Evolutionary conservation across 2,888 invertebrate genomes (phyloP).

Genomic region (Tetragnatha montana): DNA sequence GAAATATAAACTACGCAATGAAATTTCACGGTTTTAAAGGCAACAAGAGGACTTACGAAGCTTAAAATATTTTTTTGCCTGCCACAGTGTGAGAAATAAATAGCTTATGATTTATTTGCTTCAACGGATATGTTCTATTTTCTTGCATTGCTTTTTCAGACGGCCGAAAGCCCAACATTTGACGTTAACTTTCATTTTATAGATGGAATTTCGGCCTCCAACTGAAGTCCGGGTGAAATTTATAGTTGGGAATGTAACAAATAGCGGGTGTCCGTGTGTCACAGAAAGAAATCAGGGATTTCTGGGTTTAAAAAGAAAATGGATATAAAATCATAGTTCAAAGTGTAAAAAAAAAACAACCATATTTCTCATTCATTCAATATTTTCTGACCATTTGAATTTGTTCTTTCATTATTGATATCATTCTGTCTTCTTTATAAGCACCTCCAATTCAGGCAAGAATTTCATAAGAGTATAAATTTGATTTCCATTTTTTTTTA

Average conservation of each 20-base stretch:
- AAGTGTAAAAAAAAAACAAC: too few species aligned
- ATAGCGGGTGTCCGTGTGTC: not conserved
- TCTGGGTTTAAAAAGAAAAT: too few species aligned
- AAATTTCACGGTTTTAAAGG: constrained; percentile 67
- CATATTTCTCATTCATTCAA: too few species aligned
- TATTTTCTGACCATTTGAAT: too few species aligned
- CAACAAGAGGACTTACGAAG: constrained; percentile 38
- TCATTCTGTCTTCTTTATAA: too few species aligned
- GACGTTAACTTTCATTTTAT: not conserved
- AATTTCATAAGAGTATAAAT: too few species aligned
- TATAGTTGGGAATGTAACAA: not conserved
- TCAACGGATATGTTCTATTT: constrained; percentile 12
- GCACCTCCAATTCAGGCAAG: too few species aligned
- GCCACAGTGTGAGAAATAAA: constrained; percentile 19
- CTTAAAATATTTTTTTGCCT: constrained; percentile 22
- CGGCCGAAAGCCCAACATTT: not conserved
- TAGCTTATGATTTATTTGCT: constrained; percentile 30
- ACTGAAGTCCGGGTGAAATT: not conserved
- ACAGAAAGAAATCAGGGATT: not conserved
- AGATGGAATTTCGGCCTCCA: not conserved
- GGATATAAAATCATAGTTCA: too few species aligned
- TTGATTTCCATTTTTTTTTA: too few species aligned
- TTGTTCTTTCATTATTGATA: too few species aligned
- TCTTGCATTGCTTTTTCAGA: not conserved
- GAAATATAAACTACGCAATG: constrained; percentile 59